Base-by-base conservation (phyloP, 2,888 invertebrate genomes). In the Oxystoma pomonae region DNA sequence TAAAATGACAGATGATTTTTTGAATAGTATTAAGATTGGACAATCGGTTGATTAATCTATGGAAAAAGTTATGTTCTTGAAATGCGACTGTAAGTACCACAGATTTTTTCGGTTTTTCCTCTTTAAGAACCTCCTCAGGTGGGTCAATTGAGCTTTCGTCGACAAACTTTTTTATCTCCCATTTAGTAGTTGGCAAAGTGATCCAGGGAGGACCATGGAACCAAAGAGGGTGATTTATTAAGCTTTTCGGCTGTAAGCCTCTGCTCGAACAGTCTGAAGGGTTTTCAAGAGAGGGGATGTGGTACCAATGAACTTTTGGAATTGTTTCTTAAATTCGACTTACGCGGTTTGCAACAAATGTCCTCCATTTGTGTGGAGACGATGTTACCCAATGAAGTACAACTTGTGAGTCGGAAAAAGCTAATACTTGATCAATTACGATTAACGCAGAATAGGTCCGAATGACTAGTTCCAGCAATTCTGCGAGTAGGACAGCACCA, bases 391-490 rank as follows among this genome's bases (percentile, higher is more conserved):
- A n/a, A n/a, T n/a, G n/a, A n/a, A n/a, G n/a, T n/a, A n/a, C n/a
- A n/a, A n/a, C n/a, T n/a, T n/a, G n/a, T n/a, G n/a, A n/a, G n/a
- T n/a, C n/a, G n/a, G n/a, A n/a, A n/a, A n/a, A n/a, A n/a, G n/a
- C n/a, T n/a, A n/a, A n/a, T n/a, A n/a, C n/a, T n/a, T n/a, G n/a
- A n/a, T n/a, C n/a, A n/a, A n/a, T n/a, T n/a, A n/a, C n/a, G n/a
- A n/a, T n/a, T n/a, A n/a, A n/a, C n/a, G n/a, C n/a, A n/a, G n/a
- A n/a, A n/a, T n/a, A n/a, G n/a, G n/a, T n/a, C n/a, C 35, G 35
- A 35, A 35, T 35, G 35, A 63, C 55, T n/a, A 63, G 20, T n/a
- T n/a, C 16, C 5, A 63, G 5, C 16, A 62, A 22, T 18, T 65
- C 55, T 17, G 64, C n/a, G n/a, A n/a, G n/a, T n/a, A n/a, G n/a